A percentile compares a stretch with the other conserved stretches of the same genome.
phyloP scores from a whole-genome alignment of 2,113 vertebrate species.

The Arothron firmamentum region DNA sequence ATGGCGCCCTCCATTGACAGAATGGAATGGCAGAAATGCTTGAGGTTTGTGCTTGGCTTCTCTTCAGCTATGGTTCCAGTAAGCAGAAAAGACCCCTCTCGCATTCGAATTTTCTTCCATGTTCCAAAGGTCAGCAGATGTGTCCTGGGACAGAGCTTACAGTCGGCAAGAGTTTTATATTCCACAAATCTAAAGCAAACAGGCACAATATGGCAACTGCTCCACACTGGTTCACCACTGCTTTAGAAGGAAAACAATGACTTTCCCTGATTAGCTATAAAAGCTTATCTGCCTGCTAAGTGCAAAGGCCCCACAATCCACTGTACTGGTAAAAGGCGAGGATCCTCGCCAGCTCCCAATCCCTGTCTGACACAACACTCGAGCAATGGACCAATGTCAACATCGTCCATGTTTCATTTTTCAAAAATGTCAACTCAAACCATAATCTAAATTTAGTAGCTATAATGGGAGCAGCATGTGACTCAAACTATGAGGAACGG shows the following conservation, averaged over 20 bases:
- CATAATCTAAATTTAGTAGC: conserved; percentile 48
- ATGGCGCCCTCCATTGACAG: conserved; percentile 4
- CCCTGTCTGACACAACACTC: conserved; percentile 12
- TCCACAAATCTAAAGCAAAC: conserved; percentile 70
- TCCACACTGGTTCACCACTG: conserved; percentile 25
- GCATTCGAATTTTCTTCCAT: not conserved
- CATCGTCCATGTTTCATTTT: not conserved
- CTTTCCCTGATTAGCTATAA: conserved; percentile 40
- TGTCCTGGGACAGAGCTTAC: conserved; percentile 41
- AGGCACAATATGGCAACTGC: conserved; percentile 39
- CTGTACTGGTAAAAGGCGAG: conserved; percentile 1
- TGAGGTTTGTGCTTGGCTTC: not conserved
- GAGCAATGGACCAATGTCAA: conserved; percentile 8
- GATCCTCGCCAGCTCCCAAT: conserved; percentile 20
- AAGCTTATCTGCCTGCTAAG: conserved; percentile 54
- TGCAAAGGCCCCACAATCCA: conserved; percentile 57
- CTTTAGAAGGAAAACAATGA: conserved; percentile 67
- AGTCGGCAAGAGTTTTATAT: conserved; percentile 40
- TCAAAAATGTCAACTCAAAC: conserved; percentile 34
- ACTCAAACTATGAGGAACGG: conserved; percentile 49
- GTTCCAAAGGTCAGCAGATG: conserved; percentile 3
- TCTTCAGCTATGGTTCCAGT: not conserved
- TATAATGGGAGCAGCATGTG: conserved; percentile 28
- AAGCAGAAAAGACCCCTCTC: conserved; percentile 5
- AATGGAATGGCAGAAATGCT: conserved; percentile 24